phyloP scores from a whole-genome alignment of 2,113 vertebrate species.

The Lipotes vexillifer region DNA sequence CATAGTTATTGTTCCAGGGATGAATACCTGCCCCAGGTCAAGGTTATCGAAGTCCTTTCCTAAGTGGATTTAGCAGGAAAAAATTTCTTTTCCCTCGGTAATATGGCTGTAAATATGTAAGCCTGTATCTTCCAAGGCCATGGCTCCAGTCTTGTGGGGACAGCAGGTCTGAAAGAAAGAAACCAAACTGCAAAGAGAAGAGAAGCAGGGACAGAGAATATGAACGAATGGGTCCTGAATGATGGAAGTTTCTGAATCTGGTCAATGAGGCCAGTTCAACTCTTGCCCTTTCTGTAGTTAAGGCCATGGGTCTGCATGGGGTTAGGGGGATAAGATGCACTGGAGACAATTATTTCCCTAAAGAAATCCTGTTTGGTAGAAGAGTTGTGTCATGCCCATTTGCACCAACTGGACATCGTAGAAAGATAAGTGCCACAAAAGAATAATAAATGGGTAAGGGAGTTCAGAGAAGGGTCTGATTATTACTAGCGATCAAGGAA shows the following conservation, averaged over 20 bases:
- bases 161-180: background rate
- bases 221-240: background rate
- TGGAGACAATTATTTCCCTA: background rate
- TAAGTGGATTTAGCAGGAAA: background rate
- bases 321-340: background rate
- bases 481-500: background rate
- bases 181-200: background rate
- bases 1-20: background rate
- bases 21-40: background rate
- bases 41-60: background rate
- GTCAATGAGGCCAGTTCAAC: background rate
- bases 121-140: background rate
- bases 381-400: background rate
- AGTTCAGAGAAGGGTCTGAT: background rate
- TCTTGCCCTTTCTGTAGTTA: background rate
- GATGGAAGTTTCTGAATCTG: background rate
- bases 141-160: accelerated
- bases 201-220: background rate
- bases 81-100: background rate
- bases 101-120: background rate
- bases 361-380: background rate
- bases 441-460: background rate
- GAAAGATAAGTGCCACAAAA: background rate
- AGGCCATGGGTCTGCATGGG: background rate
- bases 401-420: background rate